Evolutionary conservation across 2,113 vertebrate genomes (phyloP).

Genomic region (Oncorhynchus nerka): DNA sequence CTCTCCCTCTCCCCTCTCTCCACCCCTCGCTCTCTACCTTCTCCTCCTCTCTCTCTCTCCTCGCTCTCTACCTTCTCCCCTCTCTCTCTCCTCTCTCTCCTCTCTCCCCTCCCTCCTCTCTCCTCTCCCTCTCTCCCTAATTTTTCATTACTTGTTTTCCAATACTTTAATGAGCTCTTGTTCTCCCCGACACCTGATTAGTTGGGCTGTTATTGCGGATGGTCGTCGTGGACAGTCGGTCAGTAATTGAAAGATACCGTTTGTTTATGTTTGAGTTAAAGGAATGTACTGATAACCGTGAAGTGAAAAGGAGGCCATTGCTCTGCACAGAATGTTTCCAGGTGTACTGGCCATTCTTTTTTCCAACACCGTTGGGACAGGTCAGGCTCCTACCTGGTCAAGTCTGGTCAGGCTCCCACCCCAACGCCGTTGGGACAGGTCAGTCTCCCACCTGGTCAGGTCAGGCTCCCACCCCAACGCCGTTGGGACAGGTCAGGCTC

Average conservation of each 20-base stretch:
- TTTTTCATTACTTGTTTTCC: slow-evolving; percentile 8
- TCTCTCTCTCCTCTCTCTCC: too few species aligned
- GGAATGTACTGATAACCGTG: slow-evolving; percentile 30
- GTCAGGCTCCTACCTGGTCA: background rate
- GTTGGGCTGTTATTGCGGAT: slow-evolving; percentile 1
- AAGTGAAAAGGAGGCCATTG: slow-evolving; percentile 43
- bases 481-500: too few species aligned
- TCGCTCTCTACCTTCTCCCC: too few species aligned
- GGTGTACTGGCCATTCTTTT: slow-evolving; percentile 1
- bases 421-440: too few species aligned
- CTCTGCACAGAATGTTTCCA: slow-evolving; percentile 35
- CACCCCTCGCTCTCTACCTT: too few species aligned
- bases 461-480: too few species aligned
- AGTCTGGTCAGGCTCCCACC: too few species aligned
- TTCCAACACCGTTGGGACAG: background rate
- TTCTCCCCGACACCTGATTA: background rate
- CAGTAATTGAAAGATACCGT: slow-evolving; percentile 54
- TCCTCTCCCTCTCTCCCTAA: too few species aligned
- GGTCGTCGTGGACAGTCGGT: slow-evolving; percentile 6
- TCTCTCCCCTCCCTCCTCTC: too few species aligned
- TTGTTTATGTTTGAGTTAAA: slow-evolving; percentile 50
- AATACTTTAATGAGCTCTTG: slow-evolving; percentile 12
- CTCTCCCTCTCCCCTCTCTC: too few species aligned
- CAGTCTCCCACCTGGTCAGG: too few species aligned
- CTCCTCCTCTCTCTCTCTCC: too few species aligned